Conservation (phyloP, 2,888 invertebrate genomes). For the Listrodromus nycthemerus region DNA sequence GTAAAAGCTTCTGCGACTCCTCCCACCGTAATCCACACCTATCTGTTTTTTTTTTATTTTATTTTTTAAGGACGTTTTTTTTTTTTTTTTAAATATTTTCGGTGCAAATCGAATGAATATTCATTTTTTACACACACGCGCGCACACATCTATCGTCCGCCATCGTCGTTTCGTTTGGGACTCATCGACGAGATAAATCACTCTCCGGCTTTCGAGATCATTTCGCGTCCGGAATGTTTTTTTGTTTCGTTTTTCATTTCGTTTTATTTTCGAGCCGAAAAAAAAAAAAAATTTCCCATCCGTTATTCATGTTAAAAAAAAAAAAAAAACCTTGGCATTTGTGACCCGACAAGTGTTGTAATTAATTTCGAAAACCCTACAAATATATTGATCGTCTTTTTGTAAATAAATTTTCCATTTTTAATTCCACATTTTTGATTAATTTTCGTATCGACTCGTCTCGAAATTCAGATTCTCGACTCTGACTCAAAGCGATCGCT, state of each 20-base stretch:
- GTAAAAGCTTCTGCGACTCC: constrained; percentile 35
- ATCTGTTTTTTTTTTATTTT: background rate
- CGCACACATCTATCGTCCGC: background rate
- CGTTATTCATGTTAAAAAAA: background rate
- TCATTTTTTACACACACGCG: constrained; percentile 36
- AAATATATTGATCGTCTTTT: no score
- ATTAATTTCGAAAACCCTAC: background rate
- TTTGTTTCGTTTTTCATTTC: no score
- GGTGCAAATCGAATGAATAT: constrained; percentile 43
- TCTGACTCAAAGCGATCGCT: no score
- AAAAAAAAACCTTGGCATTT: background rate
- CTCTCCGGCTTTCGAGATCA: constrained; percentile 17
- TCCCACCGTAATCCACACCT: background rate
- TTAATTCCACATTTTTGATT: background rate
- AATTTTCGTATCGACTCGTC: no score
- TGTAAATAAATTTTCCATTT: background rate
- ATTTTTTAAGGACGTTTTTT: background rate
- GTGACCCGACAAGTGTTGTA: background rate
- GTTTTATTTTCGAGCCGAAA: background rate
- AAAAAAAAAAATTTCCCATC: background rate
- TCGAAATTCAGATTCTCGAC: no score
- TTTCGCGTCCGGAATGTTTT: background rate
- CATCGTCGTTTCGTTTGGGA: constrained; percentile 12
- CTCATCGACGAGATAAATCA: constrained; percentile 15
- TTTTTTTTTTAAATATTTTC: background rate